A percentile compares a stretch with the other conserved stretches of the same genome.
Evolutionary conservation across 1,140 invertebrate species (phyloP).

Genomic region (Drosophila arawakana): DNA sequence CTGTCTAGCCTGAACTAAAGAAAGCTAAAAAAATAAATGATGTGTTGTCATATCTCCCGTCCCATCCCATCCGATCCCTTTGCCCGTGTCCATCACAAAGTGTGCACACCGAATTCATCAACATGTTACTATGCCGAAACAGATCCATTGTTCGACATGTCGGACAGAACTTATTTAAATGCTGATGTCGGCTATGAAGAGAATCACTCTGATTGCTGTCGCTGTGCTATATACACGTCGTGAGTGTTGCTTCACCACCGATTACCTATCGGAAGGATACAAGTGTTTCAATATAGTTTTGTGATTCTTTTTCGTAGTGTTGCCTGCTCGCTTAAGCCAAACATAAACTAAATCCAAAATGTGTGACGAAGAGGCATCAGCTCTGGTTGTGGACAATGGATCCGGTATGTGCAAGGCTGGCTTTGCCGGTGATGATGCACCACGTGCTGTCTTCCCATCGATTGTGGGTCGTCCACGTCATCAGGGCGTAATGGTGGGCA

Average conservation of each 20-base stretch:
- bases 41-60: conserved; percentile 21
- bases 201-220: conserved; percentile 82
- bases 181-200: conserved; percentile 51
- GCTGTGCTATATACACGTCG: conserved; percentile 79
- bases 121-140: conserved; percentile 73
- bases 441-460: conserved; percentile 91
- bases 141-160: conserved; percentile 69
- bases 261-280: conserved; percentile 45
- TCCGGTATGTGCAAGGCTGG: conserved; percentile 96
- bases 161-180: conserved; percentile 77
- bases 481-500: conserved; percentile 97
- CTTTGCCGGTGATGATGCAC: conserved; percentile 86
- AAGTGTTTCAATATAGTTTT: conserved; percentile 13
- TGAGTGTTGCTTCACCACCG: conserved; percentile 50
- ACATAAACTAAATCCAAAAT: conserved; percentile 57
- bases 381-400: conserved; percentile 95
- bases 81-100: conserved; percentile 4
- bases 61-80: conserved; percentile 8
- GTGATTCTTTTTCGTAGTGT: conserved; percentile 49
- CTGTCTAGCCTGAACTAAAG: not conserved
- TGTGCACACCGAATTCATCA: conserved; percentile 62
- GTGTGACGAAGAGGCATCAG: conserved; percentile 93
- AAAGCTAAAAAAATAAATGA: conserved; percentile 37
- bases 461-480: conserved; percentile 90
- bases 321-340: conserved; percentile 47